phyloP scores from a whole-genome alignment of 2,888 invertebrate genomes.

The Rhopalosiphum nymphaeae region DNA sequence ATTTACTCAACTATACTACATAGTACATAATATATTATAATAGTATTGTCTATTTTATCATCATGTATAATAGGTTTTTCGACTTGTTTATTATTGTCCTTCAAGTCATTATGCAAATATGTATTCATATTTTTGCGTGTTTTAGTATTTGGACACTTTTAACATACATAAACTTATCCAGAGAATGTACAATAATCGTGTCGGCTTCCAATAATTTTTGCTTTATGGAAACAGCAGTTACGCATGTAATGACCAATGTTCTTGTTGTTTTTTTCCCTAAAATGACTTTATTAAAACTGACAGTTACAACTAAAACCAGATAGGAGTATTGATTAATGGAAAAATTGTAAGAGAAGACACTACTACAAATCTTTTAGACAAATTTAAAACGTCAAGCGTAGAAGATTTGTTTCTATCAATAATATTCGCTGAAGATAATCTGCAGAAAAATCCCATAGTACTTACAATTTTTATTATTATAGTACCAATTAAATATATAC shows the following conservation, averaged over 20 bases:
- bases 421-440: neutral
- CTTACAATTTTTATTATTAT: neutral
- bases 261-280: neutral
- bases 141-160: slow-evolving; percentile 50
- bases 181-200: slow-evolving; percentile 47
- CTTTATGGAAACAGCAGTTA: slow-evolving; percentile 50
- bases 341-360: slow-evolving; percentile 42
- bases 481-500: neutral
- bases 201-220: slow-evolving; percentile 47
- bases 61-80: neutral
- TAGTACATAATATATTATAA: neutral
- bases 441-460: neutral
- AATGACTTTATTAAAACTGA: neutral
- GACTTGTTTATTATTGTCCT: neutral
- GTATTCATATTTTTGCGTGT: neutral
- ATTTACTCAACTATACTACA: neutral
- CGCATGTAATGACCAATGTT: slow-evolving; percentile 43
- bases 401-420: slow-evolving; percentile 3
- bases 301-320: neutral
- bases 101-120: neutral
- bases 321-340: slow-evolving; percentile 45
- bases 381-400: slow-evolving; percentile 9
- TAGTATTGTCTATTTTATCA: neutral
- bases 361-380: neutral
- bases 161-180: slow-evolving; percentile 24